Base-by-base conservation (phyloP, 2,797 vertebrate genomes). In the Aplochiton taeniatus region DNA sequence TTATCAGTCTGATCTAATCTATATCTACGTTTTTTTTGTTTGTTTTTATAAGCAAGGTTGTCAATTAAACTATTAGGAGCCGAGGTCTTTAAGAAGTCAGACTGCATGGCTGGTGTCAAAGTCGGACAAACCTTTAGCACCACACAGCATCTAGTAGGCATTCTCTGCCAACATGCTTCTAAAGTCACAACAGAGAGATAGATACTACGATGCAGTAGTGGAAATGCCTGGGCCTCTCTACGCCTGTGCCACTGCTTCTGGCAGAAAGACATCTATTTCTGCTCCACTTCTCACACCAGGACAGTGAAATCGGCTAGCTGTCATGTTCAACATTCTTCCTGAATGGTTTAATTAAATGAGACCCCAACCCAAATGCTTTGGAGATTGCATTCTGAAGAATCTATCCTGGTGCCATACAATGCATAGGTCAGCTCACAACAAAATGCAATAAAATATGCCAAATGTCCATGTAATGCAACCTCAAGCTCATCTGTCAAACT, bases 401-500 rank as follows among this genome's bases (percentile, higher is more conserved):
- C 50, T 65, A 62, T 44, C 42, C 49, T 51, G 44, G 31, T n/a
- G 31, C 31, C 31, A 31, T 59, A 48, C n/a, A 70, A 51, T 65
- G 65, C 60, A 66, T 46, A 31, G 31, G 31, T 31, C 31, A 31
- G 31, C 31, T 31, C 31, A 31, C 31, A 31, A 31, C 31, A 31
- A 31, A 31, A 31, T 31, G 31, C 31, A 3, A 31, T 3, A 31
- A 31, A 2, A 6, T 31, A 31, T 6, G 31, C 31, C 31, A 31
- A 31, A 31, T 31, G 31, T 31, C 31, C 31, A 31, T 31, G 31
- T 31, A 3, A 31, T 31, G 31, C 2, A 31, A 31, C 31, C 31
- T 79, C 20, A 49, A 65, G 61, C 65, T 79, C 68, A 72, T 79
- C 79, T 66, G 70, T 75, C 81, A 77, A 75, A 76, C 56, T 58